phyloP scores from a whole-genome alignment of 1,140 invertebrate genomes.

The Ceratosolen fusciceps region DNA sequence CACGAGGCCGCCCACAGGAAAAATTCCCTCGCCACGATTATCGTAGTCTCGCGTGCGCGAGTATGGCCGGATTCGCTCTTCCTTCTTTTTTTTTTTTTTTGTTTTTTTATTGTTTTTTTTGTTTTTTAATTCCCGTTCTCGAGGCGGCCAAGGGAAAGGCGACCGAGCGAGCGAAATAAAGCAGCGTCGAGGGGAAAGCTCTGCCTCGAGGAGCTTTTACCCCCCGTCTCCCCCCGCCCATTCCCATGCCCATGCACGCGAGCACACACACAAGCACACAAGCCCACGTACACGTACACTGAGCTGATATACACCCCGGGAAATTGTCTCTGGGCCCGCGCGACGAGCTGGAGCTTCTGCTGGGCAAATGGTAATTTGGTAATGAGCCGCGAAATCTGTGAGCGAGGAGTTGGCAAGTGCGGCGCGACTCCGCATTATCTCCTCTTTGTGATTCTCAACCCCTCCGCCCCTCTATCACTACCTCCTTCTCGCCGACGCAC shows the following conservation, averaged over 20 bases:
- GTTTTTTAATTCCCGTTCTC: conserved; percentile 1
- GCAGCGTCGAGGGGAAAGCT: not conserved
- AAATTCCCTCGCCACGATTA: conserved; percentile 36
- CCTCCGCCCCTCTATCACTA: not conserved
- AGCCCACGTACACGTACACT: too few relatives aligned
- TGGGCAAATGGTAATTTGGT: not conserved
- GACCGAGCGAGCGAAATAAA: conserved; percentile 17
- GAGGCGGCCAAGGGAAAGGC: not conserved
- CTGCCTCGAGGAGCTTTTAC: not conserved
- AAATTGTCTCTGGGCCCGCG: not conserved
- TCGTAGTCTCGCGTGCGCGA: conserved; percentile 26
- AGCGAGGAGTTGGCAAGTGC: not conserved
- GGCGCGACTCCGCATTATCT: too few relatives aligned
- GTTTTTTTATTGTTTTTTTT: not conserved
- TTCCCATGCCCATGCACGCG: too few relatives aligned
- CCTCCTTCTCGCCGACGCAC: not conserved
- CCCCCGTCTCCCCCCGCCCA: too few relatives aligned
- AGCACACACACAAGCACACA: too few relatives aligned
- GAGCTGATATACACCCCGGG: not conserved
- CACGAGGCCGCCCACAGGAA: not conserved
- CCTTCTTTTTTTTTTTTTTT: not conserved
- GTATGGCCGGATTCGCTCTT: not conserved
- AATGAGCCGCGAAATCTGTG: conserved; percentile 2
- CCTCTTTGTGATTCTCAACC: too few relatives aligned
- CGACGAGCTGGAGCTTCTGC: not conserved